Evolutionary conservation across 2,888 invertebrate species (phyloP).

Genomic region (Eupithecia vulgata): DNA sequence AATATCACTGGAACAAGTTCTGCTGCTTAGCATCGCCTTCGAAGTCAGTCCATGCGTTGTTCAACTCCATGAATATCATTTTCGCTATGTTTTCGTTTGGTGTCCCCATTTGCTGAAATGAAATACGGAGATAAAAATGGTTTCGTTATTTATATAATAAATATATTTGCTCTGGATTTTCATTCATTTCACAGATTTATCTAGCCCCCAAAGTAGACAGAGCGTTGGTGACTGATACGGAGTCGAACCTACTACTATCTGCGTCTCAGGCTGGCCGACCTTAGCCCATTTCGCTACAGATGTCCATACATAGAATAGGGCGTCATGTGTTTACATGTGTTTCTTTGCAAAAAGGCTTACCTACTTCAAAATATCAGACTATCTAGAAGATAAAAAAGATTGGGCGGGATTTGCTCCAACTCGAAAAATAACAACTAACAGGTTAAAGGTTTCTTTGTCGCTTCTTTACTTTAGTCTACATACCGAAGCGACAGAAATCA

Average conservation of each 20-base stretch:
- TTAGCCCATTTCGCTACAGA: neutral
- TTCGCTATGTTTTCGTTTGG: constrained; percentile 97
- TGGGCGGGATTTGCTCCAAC: too few species aligned
- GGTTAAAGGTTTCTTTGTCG: too few species aligned
- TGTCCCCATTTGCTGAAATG: constrained; percentile 94
- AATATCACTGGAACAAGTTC: constrained; percentile 78
- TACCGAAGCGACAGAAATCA: too few species aligned
- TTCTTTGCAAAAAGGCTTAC: too few species aligned
- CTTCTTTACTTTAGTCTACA: too few species aligned
- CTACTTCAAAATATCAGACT: too few species aligned
- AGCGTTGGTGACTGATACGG: neutral
- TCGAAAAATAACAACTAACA: too few species aligned
- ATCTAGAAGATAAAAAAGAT: too few species aligned
- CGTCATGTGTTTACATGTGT: too few species aligned
- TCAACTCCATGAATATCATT: constrained; percentile 99
- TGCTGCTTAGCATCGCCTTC: constrained; percentile 93
- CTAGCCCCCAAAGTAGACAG: neutral
- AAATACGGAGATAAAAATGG: neutral
- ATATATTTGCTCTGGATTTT: neutral
- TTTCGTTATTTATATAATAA: neutral
- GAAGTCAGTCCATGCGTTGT: constrained; percentile 99
- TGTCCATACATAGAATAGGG: too few species aligned
- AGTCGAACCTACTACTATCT: neutral
- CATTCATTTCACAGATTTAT: neutral
- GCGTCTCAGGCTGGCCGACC: neutral